These are phyloP conservation scores for Myotis brandtii DNA, from an alignment of 2,113 vertebrate genomes.

Conservation along the genomic window DNA sequence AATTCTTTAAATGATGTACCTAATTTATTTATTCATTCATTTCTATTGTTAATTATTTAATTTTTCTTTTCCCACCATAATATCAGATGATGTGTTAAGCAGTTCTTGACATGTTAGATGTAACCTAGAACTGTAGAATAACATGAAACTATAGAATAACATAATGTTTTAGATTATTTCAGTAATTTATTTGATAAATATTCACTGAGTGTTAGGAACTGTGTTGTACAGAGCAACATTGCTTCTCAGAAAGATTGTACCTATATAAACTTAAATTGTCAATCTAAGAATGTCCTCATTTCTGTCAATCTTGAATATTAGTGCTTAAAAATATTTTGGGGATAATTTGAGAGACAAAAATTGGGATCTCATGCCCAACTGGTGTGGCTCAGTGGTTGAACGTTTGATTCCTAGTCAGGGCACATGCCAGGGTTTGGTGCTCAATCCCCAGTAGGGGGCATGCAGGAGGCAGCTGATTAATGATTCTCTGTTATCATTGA, in stretches of 20 bases:
- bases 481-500: too few relatives aligned
- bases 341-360: background rate
- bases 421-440: too few relatives aligned
- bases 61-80: background rate
- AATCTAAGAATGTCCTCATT: background rate
- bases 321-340: background rate
- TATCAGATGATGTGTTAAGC: background rate
- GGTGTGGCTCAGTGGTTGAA: too few relatives aligned
- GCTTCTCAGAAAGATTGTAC: background rate
- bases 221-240: background rate
- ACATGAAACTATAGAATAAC: background rate
- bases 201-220: background rate
- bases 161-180: background rate
- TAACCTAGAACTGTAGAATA: background rate
- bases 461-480: too few relatives aligned
- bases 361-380: background rate
- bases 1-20: background rate
- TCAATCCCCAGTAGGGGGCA: too few relatives aligned
- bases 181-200: background rate
- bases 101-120: background rate
- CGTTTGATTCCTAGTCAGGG: too few relatives aligned
- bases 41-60: background rate
- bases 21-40: background rate
- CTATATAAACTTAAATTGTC: background rate
- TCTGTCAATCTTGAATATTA: background rate